These are phyloP conservation scores for Crambe crambe DNA, from an alignment of 37 sponge, comb jelly and placozoan species.

Conservation along the genomic window DNA sequence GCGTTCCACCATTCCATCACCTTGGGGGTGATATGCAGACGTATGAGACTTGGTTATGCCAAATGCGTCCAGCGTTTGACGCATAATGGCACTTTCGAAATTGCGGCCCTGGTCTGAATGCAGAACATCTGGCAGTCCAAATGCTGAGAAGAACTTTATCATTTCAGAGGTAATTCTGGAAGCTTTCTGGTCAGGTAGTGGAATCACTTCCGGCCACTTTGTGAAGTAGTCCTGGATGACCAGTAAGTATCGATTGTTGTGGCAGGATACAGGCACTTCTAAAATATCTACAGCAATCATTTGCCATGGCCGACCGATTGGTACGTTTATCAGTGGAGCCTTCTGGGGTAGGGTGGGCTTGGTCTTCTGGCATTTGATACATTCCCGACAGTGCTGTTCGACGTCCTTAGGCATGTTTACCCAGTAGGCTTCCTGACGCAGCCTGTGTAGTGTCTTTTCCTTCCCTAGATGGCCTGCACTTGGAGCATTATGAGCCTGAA, in stretches of 20 bases:
- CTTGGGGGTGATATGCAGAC: constrained; percentile 56
- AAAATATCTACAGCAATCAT: constrained; percentile 44
- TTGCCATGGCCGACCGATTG: constrained; percentile 38
- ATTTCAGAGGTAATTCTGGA: constrained; percentile 14
- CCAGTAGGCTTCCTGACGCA: neutral
- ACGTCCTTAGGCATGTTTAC: neutral
- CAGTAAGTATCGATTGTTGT: neutral
- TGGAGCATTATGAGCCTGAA: neutral
- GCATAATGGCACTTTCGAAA: constrained; percentile 48
- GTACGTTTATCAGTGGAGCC: constrained; percentile 23
- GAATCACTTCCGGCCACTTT: neutral
- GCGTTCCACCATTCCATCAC: constrained; percentile 66
- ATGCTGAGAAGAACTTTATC: constrained; percentile 7
- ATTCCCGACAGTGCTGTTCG: neutral
- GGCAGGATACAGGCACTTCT: constrained; percentile 35
- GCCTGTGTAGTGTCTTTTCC: neutral
- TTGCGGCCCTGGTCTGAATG: constrained; percentile 66
- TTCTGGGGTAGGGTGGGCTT: neutral
- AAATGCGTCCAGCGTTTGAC: constrained; percentile 34
- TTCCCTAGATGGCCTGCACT: neutral
- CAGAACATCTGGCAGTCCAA: constrained; percentile 37
- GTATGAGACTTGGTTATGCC: constrained; percentile 39
- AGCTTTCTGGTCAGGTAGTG: constrained; percentile 31
- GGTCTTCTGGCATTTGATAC: neutral
- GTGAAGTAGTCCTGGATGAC: no score